Base-by-base conservation (phyloP, 2,797 vertebrate species). In the Pseudochromis fuscus region DNA sequence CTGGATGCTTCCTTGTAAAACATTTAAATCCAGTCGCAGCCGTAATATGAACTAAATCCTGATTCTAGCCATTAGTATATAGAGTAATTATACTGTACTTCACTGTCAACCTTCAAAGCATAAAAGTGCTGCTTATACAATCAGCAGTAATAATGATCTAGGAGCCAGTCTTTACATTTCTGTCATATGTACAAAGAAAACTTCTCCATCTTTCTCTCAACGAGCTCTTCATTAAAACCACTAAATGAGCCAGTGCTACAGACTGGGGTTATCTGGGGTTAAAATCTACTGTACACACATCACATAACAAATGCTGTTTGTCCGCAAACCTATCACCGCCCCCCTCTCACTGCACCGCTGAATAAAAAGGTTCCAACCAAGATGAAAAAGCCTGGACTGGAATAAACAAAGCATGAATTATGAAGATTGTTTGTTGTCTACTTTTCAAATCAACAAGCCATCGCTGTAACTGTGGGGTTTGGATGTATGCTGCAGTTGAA, bases 331-430 rank as follows among this genome's bases (percentile, higher is more conserved):
- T 9, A 37, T 51, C 40, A 27, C 19, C 19, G 60, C 59, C 48
- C 23, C 23, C 60, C n/a, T 4, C 31, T 44, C 7, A 11, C 64
- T 61, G 40, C 69, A 40, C 53, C 16, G 42, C 56, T 48, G 52
- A 70, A 75, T 70, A 48, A 42, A 73, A 70, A 67, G 61, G 67
- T 49, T 67, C 38, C 40, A 70, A 5, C 59, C 3, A 13, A 72
- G 58, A 69, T 73, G 79, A 81, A 74, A 77, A 72, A 24, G 63
- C 16, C 48, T 42, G 49, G 19, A 60, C 37, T 37, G 25, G 28
- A 68, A 74, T 67, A 79, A 76, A 76, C 73, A 68, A 65, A 76
- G 66, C 44, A 64, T 67, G 62, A 78, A 82, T 81, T 67, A 79
- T 81, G 58, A 67, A 65, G 57, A 75, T n/a, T 59, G 62, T 48